Evolutionary conservation across 2,888 invertebrate species (phyloP).

Genomic region (Polydrusus cervinus): DNA sequence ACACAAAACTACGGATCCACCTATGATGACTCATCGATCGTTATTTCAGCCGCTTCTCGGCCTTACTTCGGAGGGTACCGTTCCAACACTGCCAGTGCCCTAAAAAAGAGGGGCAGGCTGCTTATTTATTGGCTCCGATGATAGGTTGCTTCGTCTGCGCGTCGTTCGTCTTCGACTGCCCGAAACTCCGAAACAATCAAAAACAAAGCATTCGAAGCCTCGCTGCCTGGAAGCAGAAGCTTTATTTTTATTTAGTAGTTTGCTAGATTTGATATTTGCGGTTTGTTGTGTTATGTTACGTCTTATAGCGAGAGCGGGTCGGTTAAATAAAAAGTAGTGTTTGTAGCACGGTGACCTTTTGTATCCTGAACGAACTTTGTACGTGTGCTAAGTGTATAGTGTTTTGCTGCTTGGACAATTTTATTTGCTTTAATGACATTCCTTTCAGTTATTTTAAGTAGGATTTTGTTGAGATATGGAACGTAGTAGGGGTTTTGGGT

Average conservation of each 20-base stretch:
- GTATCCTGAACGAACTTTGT: neutral
- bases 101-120: slow-evolving; percentile 37
- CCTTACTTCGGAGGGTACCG: too few relatives aligned
- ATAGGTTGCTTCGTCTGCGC: slow-evolving; percentile 42
- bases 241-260: too few relatives aligned
- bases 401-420: slow-evolving; percentile 36
- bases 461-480: slow-evolving; percentile 77
- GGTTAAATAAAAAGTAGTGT: neutral
- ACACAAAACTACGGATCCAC: too few relatives aligned
- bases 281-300: slow-evolving; percentile 25
- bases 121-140: slow-evolving; percentile 33
- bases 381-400: slow-evolving; percentile 20
- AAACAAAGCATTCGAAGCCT: too few relatives aligned
- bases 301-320: slow-evolving; percentile 27
- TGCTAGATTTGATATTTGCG: too few relatives aligned
- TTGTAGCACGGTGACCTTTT: neutral
- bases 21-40: too few relatives aligned
- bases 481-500: slow-evolving; percentile 86
- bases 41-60: too few relatives aligned
- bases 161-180: slow-evolving; percentile 27
- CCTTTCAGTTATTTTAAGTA: slow-evolving; percentile 74
- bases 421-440: slow-evolving; percentile 67
- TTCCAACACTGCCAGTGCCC: slow-evolving; percentile 5
- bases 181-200: slow-evolving; percentile 26
- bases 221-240: too few relatives aligned